A percentile compares a stretch with the other conserved stretches of the same genome.
Conservation (phyloP, 2,797 vertebrate species). For the Phalanger gymnotis region DNA sequence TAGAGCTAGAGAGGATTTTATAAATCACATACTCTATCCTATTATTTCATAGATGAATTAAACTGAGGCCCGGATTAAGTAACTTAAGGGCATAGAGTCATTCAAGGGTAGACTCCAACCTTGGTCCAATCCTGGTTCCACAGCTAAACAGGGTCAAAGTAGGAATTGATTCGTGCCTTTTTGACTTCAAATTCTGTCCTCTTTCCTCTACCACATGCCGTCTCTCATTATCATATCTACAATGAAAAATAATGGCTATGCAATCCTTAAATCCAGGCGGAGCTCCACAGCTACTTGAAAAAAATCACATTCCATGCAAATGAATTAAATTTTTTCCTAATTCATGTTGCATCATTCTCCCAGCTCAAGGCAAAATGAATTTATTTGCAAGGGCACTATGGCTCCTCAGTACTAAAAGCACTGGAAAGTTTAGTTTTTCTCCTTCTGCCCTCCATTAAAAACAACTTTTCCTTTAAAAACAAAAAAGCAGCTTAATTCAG, state of each 20-base stretch:
- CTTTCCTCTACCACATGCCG: not conserved
- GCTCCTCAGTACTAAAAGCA: not conserved
- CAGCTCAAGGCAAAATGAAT: not conserved
- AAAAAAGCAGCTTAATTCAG: not conserved
- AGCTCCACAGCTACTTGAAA: not conserved
- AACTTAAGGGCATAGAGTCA: not conserved
- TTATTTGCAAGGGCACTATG: not conserved
- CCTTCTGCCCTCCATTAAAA: not conserved
- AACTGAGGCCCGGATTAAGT: not conserved
- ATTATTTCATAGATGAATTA: not conserved
- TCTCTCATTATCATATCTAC: not conserved
- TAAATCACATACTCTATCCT: not conserved
- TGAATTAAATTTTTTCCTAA: not conserved
- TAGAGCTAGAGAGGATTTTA: not conserved
- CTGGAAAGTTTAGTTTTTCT: not conserved
- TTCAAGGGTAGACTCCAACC: not conserved
- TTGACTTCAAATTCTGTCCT: not conserved
- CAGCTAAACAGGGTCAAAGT: not conserved
- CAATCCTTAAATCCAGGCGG: not conserved
- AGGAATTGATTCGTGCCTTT: not conserved
- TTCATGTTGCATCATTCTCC: not conserved
- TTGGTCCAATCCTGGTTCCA: not conserved
- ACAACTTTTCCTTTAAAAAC: not conserved
- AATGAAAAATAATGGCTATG: not conserved
- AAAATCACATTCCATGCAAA: not conserved